phyloP scores from a whole-genome alignment of 2,113 vertebrate species.

The Glaucidium brasilianum region DNA sequence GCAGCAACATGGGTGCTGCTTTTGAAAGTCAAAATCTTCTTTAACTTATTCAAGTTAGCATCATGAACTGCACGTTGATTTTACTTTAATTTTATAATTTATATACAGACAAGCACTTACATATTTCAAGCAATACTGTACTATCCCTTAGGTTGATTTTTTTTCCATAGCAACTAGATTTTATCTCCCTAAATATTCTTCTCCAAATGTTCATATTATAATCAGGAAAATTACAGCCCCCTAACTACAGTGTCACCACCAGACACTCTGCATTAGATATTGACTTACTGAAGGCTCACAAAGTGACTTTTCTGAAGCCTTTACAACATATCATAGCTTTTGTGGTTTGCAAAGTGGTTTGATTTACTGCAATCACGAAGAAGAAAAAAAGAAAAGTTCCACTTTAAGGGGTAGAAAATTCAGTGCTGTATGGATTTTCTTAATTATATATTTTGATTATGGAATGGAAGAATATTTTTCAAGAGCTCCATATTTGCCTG shows the following conservation, averaged over 20 bases:
- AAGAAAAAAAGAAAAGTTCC: neutral
- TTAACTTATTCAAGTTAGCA: neutral
- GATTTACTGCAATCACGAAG: neutral
- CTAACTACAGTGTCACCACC: neutral
- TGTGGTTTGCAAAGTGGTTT: neutral
- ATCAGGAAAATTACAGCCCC: neutral
- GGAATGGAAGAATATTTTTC: neutral
- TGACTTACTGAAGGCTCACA: neutral
- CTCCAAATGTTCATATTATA: neutral
- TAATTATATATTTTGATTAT: neutral
- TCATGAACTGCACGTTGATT: neutral
- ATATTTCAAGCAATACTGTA: neutral
- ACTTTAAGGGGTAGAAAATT: neutral
- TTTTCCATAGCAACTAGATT: neutral
- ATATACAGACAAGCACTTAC: neutral
- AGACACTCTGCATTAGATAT: neutral
- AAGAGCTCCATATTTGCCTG: neutral
- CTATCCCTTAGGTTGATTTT: neutral
- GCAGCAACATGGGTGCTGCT: neutral
- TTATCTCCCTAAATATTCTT: neutral
- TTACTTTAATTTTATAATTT: neutral
- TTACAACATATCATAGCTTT: neutral
- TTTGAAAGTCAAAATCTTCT: neutral
- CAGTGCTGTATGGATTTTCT: accelerated
- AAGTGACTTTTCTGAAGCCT: neutral